Conservation (phyloP, 2,888 invertebrate species). For the Amphimallon solstitiale region DNA sequence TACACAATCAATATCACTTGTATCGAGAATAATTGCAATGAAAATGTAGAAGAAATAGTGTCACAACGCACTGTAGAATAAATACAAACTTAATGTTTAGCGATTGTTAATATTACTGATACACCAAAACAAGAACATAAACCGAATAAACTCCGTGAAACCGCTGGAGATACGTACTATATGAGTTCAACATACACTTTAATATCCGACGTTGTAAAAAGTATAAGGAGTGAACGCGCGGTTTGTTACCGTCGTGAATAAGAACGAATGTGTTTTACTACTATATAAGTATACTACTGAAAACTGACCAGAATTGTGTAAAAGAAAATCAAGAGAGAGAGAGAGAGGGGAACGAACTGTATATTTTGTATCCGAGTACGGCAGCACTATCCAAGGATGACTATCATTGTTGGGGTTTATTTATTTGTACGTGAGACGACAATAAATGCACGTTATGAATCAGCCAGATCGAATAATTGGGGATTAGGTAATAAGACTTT, state of each 20-base stretch:
- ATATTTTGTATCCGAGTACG: conserved; percentile 45
- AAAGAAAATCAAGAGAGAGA: conserved; percentile 14
- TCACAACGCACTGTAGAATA: conserved; percentile 26
- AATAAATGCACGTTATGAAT: conserved; percentile 5
- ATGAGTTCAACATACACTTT: conserved; percentile 2
- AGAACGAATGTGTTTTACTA: conserved; percentile 37
- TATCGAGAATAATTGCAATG: conserved; percentile 20
- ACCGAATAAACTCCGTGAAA: background rate
- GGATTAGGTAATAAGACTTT: background rate
- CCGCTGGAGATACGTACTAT: conserved; percentile 4
- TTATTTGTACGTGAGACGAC: conserved; percentile 15
- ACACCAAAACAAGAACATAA: too few species aligned
- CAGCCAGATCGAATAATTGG: background rate
- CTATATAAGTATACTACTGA: conserved; percentile 19
- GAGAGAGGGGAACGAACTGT: conserved; percentile 52
- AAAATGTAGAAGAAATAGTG: conserved; percentile 6
- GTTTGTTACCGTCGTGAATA: conserved; percentile 20
- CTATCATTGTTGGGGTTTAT: conserved; percentile 30
- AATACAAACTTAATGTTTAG: too few species aligned
- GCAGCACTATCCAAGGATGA: conserved; percentile 46
- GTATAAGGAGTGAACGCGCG: conserved; percentile 9
- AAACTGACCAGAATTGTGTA: conserved; percentile 37
- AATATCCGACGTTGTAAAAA: conserved; percentile 11
- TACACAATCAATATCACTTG: conserved; percentile 14
- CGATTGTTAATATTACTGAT: too few species aligned